Base-by-base conservation (phyloP, 2,888 invertebrate species). In the Xestia ashworthii region DNA sequence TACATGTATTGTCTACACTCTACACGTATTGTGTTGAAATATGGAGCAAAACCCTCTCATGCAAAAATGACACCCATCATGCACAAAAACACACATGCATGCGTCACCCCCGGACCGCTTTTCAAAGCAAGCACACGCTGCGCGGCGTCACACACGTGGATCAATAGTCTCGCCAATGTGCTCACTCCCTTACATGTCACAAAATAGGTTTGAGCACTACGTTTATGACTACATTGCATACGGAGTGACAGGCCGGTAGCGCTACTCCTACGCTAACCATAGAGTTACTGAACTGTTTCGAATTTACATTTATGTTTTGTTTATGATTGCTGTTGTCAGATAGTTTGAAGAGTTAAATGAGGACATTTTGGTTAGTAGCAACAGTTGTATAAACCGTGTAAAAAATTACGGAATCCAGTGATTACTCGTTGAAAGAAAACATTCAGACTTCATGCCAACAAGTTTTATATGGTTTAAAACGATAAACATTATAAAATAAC, bases 171-270 rank as follows among this genome's bases (percentile, higher is more conserved):
- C 22, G 32, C 50, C 48, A 48, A 53, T 83, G 71, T 71, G 69
- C 3, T 62, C 22, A 55, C 50, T 14, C 60, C 65, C 55, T 86
- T 55, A 70, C 3, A 0, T 69, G 32, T 83, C 68, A 74, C 71
- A 80, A 66, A 48, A 79, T 86, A 48, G 60, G 62, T 74, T 60
- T 69, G 68, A 85, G 65, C 74, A 71, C 48, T 72, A 71, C 62
- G 74, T 83, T 83, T 85, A 82, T 68, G 71, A 69, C 64, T 66
- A 72, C 74, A 83, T 86, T 78, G 79, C 74, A 68, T 74, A 60
- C 62, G 48, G 44, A 79, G 74, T 70, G 87, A 86, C 83, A 84
- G 72, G 87, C 66, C 80, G 74, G 83, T 86, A 86, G 83, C 85
- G 25, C n/a, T 38, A 70, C 86, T 58, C 83, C 83, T 73, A 83